Percentiles rank a stretch among this genome's conserved stretches.
These are phyloP conservation scores for Euproctis similis DNA, from an alignment of 2,888 invertebrate species.

Conservation along the genomic window DNA sequence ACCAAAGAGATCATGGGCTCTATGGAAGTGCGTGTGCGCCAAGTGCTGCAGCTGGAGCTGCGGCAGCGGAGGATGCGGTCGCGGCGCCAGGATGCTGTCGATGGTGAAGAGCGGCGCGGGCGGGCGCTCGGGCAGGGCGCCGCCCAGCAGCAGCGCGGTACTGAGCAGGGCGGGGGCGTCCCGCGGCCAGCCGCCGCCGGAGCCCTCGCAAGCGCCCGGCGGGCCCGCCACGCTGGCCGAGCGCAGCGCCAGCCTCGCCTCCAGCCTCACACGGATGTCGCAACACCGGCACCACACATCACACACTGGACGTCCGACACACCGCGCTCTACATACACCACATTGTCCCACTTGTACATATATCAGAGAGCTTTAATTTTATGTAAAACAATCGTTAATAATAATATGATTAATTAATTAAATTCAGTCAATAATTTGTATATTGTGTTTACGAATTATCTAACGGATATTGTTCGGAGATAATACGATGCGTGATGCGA, in stretches of 20 bases:
- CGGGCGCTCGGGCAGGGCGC: conserved; percentile 64
- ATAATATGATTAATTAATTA: no score
- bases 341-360: no score
- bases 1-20: conserved; percentile 89
- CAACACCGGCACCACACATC: conserved; percentile 9
- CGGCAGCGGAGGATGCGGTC: conserved; percentile 76
- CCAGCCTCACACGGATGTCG: conserved; percentile 24
- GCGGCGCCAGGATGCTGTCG: conserved; percentile 88
- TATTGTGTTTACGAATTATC: no score
- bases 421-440: not conserved
- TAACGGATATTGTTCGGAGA: conserved; percentile 16
- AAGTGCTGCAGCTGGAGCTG: conserved; percentile 77
- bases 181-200: conserved; percentile 57
- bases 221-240: conserved; percentile 51
- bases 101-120: conserved; percentile 84
- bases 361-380: no score
- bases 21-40: conserved; percentile 78
- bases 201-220: conserved; percentile 48
- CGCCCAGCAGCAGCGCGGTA: conserved; percentile 71
- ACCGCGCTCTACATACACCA: conserved; percentile 25
- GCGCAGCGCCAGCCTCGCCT: conserved; percentile 27
- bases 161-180: conserved; percentile 68
- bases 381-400: no score
- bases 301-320: conserved; percentile 12
- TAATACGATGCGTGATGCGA: conserved; percentile 60